phyloP scores from a whole-genome alignment of 2,888 invertebrate genomes.

The Isotomurus palustris region DNA sequence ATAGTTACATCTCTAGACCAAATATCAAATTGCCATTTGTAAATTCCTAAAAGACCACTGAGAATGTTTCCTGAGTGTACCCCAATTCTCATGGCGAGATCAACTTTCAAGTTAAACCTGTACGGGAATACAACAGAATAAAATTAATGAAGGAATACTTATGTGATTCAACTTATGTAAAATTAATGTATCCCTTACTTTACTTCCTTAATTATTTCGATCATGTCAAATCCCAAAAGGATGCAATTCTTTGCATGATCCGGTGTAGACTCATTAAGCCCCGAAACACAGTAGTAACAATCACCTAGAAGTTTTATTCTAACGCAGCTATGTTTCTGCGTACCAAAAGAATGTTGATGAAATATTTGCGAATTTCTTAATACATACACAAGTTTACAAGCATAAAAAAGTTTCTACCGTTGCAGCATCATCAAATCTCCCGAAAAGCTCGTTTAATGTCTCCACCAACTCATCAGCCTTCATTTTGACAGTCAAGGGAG shows the following conservation, averaged over 20 bases:
- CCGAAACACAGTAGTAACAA: slow-evolving; percentile 78
- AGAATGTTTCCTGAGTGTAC: slow-evolving; percentile 88
- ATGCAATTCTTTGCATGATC: slow-evolving; percentile 88
- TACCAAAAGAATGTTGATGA: not conserved
- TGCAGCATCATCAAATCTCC: slow-evolving; percentile 84
- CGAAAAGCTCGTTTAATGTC: slow-evolving; percentile 83
- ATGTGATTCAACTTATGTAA: not conserved
- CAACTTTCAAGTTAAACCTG: slow-evolving; percentile 71
- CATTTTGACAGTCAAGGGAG: slow-evolving; percentile 75
- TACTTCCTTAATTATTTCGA: slow-evolving; percentile 76
- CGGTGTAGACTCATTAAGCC: slow-evolving; percentile 67
- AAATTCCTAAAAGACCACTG: slow-evolving; percentile 83
- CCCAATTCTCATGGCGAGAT: slow-evolving; percentile 94
- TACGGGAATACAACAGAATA: slow-evolving; percentile 1
- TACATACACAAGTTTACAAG: too few relatives aligned
- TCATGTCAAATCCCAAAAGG: slow-evolving; percentile 86
- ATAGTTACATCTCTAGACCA: slow-evolving; percentile 49
- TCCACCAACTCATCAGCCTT: slow-evolving; percentile 77
- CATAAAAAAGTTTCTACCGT: slow-evolving; percentile 62
- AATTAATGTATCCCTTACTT: slow-evolving; percentile 55
- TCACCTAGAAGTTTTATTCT: slow-evolving; percentile 90
- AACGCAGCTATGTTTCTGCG: slow-evolving; percentile 54
- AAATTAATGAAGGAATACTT: not conserved
- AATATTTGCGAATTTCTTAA: not conserved
- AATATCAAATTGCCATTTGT: slow-evolving; percentile 95